Percentiles rank a stretch among this genome's conserved stretches.
Conservation (phyloP, 2,797 vertebrate species). For the Melopsittacus undulatus region DNA sequence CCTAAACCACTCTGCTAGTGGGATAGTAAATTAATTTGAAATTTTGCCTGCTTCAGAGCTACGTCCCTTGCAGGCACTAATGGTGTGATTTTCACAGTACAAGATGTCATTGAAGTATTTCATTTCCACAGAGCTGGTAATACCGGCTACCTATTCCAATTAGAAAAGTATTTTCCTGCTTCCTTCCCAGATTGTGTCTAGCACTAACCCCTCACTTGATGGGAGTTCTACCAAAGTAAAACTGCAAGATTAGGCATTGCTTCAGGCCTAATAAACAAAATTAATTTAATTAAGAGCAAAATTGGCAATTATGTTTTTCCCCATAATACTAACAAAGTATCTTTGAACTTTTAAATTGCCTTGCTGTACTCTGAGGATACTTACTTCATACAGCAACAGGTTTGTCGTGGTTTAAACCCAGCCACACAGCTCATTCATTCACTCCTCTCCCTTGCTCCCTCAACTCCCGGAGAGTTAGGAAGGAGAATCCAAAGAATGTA, state of each 20-base stretch:
- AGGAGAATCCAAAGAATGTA: too few species aligned
- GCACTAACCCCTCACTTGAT: neutral
- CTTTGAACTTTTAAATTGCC: neutral
- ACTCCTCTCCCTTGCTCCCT: too few species aligned
- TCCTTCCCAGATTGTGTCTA: neutral
- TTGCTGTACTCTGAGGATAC: neutral
- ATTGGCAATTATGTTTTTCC: neutral
- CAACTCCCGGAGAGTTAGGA: too few species aligned
- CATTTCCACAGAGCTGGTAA: neutral
- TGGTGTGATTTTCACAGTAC: neutral
- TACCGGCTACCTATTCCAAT: neutral
- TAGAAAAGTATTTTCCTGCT: conserved; percentile 2
- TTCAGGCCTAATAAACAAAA: neutral
- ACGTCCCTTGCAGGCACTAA: neutral
- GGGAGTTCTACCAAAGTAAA: neutral
- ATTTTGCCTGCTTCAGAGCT: neutral
- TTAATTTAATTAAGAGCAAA: neutral
- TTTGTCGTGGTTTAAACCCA: too few species aligned
- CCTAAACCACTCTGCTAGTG: neutral
- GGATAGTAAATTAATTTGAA: neutral
- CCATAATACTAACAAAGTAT: neutral
- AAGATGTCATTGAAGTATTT: neutral
- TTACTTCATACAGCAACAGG: neutral
- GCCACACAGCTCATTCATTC: too few species aligned
- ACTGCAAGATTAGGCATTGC: neutral